Evolutionary conservation across 2,113 vertebrate genomes (phyloP), one percentile per base, ranked within the genome.

Genomic region (Rattus norvegicus): DNA sequence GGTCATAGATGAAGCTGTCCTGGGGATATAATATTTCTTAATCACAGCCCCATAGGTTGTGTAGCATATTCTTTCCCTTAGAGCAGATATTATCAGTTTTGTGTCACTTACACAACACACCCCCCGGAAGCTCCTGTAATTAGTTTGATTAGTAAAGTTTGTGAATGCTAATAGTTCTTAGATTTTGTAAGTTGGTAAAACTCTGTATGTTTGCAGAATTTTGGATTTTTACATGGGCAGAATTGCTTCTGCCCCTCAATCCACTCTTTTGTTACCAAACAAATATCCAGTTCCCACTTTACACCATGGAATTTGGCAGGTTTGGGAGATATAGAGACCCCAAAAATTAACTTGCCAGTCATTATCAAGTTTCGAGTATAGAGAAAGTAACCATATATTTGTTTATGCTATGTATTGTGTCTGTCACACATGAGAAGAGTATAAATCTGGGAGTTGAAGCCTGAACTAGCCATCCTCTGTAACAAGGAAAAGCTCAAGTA

Each of bases 101-200:
- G 9, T 59, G 24, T 85, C 36, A 59, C 22, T 56, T 79, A 0
- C 20, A 49, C 54, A 47, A 5, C n/a, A 61, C 52, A 47, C 5
- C 1, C 3, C 3, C 8, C 87, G 30, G 17, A 70, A 54, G 61
- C 8, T 90, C 26, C 39, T 88, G 56, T 52, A 63, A 61, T 80
- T 95, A 81, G 4, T 88, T 92, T 91, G 24, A 75, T 39, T 91
- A 88, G 3, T 65, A 93, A 69, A 95, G 63, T 61, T 86, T 24
- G 9, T 69, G 43, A 84, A 69, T 49, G 22, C 0, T 39, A 84
- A 24, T 28, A 73, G 9, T 73, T 73, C 19, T 20, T 73, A 92
- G 65, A 95, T 59, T 49, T 92, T 24, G 10, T 70, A n/a, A 85
- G 61, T 39, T 85, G 75, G 1, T 72, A 92, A 63, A 96, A 52